Evolutionary conservation across 2,888 invertebrate genomes (phyloP).

Genomic region (Trachelus stipa): DNA sequence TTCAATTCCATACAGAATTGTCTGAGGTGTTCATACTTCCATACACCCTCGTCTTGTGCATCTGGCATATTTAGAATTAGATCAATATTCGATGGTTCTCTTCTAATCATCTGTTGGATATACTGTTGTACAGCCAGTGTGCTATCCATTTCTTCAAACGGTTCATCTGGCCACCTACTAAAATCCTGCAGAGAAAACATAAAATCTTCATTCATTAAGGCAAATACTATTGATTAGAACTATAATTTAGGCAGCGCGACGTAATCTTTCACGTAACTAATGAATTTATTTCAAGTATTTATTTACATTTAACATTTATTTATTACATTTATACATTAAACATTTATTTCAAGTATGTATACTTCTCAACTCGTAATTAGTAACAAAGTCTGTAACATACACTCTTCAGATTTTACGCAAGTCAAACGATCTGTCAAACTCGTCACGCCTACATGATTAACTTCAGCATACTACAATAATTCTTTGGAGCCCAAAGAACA

Average conservation of each 20-base stretch:
- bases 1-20: conserved; percentile 99
- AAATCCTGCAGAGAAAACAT: conserved; percentile 79
- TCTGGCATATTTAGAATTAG: conserved; percentile 96
- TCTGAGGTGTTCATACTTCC: conserved; percentile 99
- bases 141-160: conserved; percentile 99
- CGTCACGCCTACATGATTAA: neutral
- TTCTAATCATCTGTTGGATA: conserved; percentile 96
- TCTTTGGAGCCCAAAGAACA: neutral
- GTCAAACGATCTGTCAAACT: neutral
- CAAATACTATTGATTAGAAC: neutral
- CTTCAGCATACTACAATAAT: neutral
- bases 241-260: neutral
- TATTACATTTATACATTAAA: too few relatives aligned
- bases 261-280: neutral
- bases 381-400: too few relatives aligned
- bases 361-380: neutral
- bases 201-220: neutral
- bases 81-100: conserved; percentile 93
- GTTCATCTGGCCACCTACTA: conserved; percentile 97
- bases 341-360: neutral
- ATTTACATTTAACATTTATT: too few relatives aligned
- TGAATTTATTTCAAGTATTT: neutral
- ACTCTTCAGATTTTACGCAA: neutral
- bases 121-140: conserved; percentile 98
- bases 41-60: conserved; percentile 97